Percentiles rank a stretch among this genome's conserved stretches.
Conservation (phyloP, 2,888 invertebrate genomes). For the Drosophila differens region DNA sequence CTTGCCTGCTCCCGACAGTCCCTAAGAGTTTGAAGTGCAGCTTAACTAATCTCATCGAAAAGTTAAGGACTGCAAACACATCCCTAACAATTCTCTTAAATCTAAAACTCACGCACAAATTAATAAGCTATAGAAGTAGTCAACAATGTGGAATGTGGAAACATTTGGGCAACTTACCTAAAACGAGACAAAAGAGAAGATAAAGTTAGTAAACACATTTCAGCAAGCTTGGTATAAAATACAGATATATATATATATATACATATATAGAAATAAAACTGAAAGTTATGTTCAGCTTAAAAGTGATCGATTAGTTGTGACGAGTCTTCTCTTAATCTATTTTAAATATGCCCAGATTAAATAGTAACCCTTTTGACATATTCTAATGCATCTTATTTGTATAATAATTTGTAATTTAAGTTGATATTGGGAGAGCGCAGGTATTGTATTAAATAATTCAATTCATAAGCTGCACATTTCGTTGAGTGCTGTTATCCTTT, state of each 20-base stretch:
- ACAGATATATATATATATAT: too few relatives aligned
- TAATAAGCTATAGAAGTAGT: conserved; percentile 4
- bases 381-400: neutral
- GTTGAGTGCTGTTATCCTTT: neutral
- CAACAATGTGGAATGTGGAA: neutral
- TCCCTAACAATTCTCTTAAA: conserved; percentile 39
- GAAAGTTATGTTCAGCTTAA: neutral
- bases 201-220: conserved; percentile 4
- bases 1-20: conserved; percentile 35
- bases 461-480: neutral
- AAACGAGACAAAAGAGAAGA: conserved; percentile 46
- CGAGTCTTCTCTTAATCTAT: neutral
- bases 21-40: conserved; percentile 17
- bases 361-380: neutral
- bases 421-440: neutral
- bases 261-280: neutral
- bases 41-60: conserved; percentile 28
- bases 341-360: neutral
- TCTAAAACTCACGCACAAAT: conserved; percentile 62
- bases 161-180: conserved; percentile 60
- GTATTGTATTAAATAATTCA: neutral
- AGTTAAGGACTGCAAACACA: conserved; percentile 13
- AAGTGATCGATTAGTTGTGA: neutral
- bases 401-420: neutral
- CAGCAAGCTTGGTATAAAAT: neutral